A percentile compares a stretch with the other conserved stretches of the same genome.
phyloP scores from a whole-genome alignment of 2,113 vertebrate genomes.

The Aplodontia rufa region DNA sequence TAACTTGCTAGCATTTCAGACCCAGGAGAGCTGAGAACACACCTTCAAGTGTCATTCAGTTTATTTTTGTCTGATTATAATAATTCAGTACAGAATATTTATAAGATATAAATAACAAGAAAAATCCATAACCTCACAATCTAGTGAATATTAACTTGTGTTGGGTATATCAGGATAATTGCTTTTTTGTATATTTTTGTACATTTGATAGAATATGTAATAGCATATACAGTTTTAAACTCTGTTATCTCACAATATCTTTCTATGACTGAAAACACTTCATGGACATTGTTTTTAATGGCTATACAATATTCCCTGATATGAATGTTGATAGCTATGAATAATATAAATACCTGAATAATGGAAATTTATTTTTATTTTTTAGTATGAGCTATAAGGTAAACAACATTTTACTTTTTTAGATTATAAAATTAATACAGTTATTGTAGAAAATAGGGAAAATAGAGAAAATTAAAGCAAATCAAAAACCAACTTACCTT shows the following conservation, averaged over 20 bases:
- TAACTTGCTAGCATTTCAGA: neutral
- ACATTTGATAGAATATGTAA: neutral
- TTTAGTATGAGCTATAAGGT: neutral
- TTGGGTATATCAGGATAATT: neutral
- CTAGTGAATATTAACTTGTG: neutral
- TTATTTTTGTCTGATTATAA: neutral
- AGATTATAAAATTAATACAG: neutral
- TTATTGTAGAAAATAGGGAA: neutral
- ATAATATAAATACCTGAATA: neutral
- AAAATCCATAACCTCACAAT: neutral
- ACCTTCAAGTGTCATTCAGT: neutral
- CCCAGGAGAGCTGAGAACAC: neutral
- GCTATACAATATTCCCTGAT: neutral
- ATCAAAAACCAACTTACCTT: neutral
- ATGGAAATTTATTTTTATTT: conserved; percentile 41
- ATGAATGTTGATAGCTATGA: neutral
- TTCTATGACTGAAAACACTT: neutral
- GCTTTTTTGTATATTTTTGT: neutral
- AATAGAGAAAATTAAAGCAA: conserved; percentile 6
- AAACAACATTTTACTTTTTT: neutral
- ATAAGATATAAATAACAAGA: neutral
- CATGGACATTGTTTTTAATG: neutral
- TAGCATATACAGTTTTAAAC: neutral
- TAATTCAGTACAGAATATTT: neutral
- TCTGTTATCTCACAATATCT: neutral